Evolutionary conservation across 1,140 invertebrate species (phyloP), one percentile per base, ranked within the genome.

Genomic region (Trichomalopsis sarcophagae): DNA sequence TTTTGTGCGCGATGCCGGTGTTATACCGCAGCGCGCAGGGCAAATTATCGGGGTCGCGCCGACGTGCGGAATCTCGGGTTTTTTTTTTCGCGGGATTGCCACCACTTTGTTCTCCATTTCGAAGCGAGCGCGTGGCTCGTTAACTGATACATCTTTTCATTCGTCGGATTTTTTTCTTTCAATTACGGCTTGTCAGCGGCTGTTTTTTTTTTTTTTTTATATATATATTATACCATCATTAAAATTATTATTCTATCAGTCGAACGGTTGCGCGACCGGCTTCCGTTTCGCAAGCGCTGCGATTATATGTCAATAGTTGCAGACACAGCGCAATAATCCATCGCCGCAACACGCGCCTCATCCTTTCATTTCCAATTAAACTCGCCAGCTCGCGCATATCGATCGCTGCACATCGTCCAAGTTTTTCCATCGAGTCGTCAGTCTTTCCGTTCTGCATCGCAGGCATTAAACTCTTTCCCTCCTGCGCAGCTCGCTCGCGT

Each of bases 81-180:
- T 71, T 71, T 71, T 71, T 71, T 62, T 10, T 33, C 21, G 66
- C n/a, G 9, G 30, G 21, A 69, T 69, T 11, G 66, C 66, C 66
- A 27, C n/a, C 66, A 27, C 27, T 71, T 71, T 71, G 68, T 71
- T 71, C 68, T 11, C 14, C 23, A 30, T 30, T 30, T 6, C 68
- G 68, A 71, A 10, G 68, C 21, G 40, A 17, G 40, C 10, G 2
- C 33, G 3, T 27, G 27, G 74, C 74, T 75, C 74, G 74, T 75
- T 44, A 75, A 75, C 74, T 11, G 74, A 75, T 75, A n/a, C 74
- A 44, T 75, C 36, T 75, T 75, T 75, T 44, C 36, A 36, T 75
- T 75, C 23, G 40, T 10, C 40, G 6, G 4, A 36, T 36, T 36
- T 36, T 36, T 36, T 36, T 3, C 33, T 36, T 36, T 36, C 33